Conservation (phyloP, 2,113 vertebrate species). For the Centropus unirufus region DNA sequence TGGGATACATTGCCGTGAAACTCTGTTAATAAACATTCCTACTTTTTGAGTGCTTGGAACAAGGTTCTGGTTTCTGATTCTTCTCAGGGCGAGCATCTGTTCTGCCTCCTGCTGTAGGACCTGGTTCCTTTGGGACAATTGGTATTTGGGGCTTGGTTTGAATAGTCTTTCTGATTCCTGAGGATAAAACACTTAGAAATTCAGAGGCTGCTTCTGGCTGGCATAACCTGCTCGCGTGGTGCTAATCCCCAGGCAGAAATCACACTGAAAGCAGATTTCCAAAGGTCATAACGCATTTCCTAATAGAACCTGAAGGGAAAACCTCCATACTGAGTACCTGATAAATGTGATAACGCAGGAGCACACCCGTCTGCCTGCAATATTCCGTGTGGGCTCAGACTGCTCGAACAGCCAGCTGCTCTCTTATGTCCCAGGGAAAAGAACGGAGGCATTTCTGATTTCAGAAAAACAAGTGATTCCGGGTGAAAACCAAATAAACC, state of each 20-base stretch:
- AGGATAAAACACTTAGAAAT: not conserved
- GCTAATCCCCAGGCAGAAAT: not conserved
- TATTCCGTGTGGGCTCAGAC: fast-evolving
- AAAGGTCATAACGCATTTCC: not conserved
- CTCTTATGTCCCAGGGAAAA: not conserved
- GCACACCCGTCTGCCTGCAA: not conserved
- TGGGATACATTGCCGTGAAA: not conserved
- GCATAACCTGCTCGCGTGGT: not conserved
- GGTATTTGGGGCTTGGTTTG: not conserved
- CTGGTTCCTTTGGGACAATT: not conserved
- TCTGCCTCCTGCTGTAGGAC: not conserved
- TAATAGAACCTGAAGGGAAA: not conserved
- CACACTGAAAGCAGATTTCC: not conserved
- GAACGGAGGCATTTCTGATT: not conserved
- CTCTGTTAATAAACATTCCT: constrained; percentile 31
- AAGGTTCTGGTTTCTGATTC: not conserved
- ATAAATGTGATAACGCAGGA: not conserved
- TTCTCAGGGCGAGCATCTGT: not conserved
- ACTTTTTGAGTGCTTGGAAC: not conserved
- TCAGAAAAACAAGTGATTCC: not conserved
- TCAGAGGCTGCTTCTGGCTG: not conserved
- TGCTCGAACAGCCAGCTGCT: not conserved
- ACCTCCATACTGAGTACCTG: not conserved
- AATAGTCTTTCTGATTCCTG: not conserved
- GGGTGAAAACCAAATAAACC: not conserved